Conservation (phyloP, 1,140 invertebrate species). For the Trachelipus rathkii region DNA sequence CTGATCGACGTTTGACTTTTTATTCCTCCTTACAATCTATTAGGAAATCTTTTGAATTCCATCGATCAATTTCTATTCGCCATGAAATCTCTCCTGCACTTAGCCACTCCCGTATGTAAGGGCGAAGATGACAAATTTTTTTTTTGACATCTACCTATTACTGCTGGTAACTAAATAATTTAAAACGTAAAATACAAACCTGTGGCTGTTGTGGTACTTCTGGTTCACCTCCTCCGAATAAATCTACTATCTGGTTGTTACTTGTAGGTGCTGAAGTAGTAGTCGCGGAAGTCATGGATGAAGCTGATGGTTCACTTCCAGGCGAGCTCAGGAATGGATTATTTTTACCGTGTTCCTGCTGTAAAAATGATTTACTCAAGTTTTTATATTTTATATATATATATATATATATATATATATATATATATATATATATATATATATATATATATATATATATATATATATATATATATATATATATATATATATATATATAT, state of each 20-base stretch:
- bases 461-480: background rate
- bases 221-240: background rate
- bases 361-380: background rate
- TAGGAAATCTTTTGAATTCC: no score
- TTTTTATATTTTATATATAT: background rate
- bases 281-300: slow-evolving; percentile 27
- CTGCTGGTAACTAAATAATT: no score
- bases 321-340: slow-evolving; percentile 75
- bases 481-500: no score
- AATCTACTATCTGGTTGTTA: slow-evolving; percentile 32
- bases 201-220: background rate
- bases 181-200: background rate
- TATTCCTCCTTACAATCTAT: no score
- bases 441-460: slow-evolving; percentile 25
- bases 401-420: slow-evolving; percentile 16
- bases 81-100: no score
- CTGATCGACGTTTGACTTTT: no score
- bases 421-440: no score
- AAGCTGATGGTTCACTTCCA: slow-evolving; percentile 40
- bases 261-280: slow-evolving; percentile 50
- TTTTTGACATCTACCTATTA: no score
- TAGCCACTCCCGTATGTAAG: no score
- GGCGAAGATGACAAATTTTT: no score
- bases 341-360: slow-evolving; percentile 63
- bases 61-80: no score